phyloP scores from a whole-genome alignment of 2,888 invertebrate species.

The Leptinotarsa juncta region DNA sequence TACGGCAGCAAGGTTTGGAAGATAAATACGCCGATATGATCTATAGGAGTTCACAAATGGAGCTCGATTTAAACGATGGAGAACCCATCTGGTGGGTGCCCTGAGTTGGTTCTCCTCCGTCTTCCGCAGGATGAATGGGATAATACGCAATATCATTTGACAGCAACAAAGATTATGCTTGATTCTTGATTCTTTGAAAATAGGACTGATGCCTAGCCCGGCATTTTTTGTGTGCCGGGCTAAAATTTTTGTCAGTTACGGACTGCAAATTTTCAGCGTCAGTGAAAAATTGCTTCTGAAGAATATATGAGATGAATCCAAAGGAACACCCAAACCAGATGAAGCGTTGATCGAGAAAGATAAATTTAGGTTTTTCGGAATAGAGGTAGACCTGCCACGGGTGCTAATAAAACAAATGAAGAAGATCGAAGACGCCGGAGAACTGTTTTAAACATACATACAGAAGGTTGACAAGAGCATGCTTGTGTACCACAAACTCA shows the following conservation, averaged over 20 bases:
- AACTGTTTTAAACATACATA: slow-evolving; percentile 70
- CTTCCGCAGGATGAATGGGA: slow-evolving; percentile 68
- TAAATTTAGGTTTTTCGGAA: slow-evolving; percentile 47
- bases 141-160: slow-evolving; percentile 72
- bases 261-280: slow-evolving; percentile 69
- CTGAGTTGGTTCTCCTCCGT: slow-evolving; percentile 64
- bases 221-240: slow-evolving; percentile 60
- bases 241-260: slow-evolving; percentile 73
- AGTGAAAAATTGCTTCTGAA: slow-evolving; percentile 67
- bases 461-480: slow-evolving; percentile 72
- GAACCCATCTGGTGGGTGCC: slow-evolving; percentile 72
- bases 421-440: slow-evolving; percentile 67
- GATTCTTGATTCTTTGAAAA: slow-evolving; percentile 70
- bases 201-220: slow-evolving; percentile 59
- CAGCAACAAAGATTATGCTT: slow-evolving; percentile 71
- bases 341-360: slow-evolving; percentile 5
- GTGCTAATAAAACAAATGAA: slow-evolving; percentile 59
- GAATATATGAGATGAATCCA: slow-evolving; percentile 51
- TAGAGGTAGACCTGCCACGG: slow-evolving; percentile 49
- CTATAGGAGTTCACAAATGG: slow-evolving; percentile 70
- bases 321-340: slow-evolving; percentile 16
- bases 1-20: slow-evolving; percentile 69
- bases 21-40: slow-evolving; percentile 65
- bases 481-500: slow-evolving; percentile 72
- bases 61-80: slow-evolving; percentile 70